Conservation (phyloP, 1,140 invertebrate genomes). For the Hycleus cichorii region DNA sequence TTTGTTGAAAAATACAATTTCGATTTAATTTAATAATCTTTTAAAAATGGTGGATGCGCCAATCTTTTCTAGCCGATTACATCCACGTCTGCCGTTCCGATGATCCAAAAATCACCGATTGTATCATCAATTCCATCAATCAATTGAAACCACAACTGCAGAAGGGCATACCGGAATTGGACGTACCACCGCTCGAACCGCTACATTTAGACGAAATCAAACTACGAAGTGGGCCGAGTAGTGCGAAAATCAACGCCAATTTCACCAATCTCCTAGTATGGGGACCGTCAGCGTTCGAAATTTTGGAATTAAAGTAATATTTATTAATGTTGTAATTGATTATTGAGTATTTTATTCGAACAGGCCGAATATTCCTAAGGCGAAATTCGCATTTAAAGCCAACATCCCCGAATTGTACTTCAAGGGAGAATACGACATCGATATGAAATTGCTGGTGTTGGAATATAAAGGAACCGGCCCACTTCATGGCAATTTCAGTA, state of each 20-base stretch:
- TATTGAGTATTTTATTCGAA: constrained; percentile 25
- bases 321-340: constrained; percentile 1
- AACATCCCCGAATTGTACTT: constrained; percentile 45
- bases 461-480: constrained; percentile 55
- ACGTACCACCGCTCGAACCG: constrained; percentile 59
- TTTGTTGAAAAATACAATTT: too few relatives aligned
- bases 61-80: constrained; percentile 49
- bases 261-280: constrained; percentile 35
- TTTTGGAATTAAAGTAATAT: constrained; percentile 31
- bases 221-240: constrained; percentile 30
- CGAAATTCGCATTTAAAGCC: constrained; percentile 41
- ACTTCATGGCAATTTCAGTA: constrained; percentile 59
- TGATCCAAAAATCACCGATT: constrained; percentile 55
- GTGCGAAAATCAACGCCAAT: constrained; percentile 32
- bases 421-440: constrained; percentile 49
- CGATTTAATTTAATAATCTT: too few relatives aligned
- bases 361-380: constrained; percentile 48
- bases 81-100: constrained; percentile 58
- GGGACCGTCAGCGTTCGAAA: constrained; percentile 32
- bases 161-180: constrained; percentile 58
- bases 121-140: constrained; percentile 58
- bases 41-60: too few relatives aligned
- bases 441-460: constrained; percentile 50
- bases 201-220: constrained; percentile 48
- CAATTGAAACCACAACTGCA: constrained; percentile 50